phyloP scores from a whole-genome alignment of 1,140 invertebrate species.

The Centruroides sculpturatus region DNA sequence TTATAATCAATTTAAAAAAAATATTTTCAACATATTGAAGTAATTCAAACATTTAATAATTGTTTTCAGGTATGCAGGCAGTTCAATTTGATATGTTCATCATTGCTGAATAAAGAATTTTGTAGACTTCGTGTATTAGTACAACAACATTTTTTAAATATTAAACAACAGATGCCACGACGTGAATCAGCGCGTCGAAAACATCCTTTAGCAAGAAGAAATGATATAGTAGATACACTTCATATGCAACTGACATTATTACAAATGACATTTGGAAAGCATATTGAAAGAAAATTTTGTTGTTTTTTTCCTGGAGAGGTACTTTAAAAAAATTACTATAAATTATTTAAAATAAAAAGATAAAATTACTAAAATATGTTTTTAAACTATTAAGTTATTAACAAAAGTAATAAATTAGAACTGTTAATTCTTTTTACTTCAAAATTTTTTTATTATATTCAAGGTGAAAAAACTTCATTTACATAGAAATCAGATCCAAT shows the following conservation, averaged over 20 bases:
- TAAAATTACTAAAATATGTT: too few species aligned
- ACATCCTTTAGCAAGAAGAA: slow-evolving; percentile 69
- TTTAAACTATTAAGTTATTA: too few species aligned
- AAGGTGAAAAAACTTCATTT: too few species aligned
- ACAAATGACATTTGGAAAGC: slow-evolving; percentile 81
- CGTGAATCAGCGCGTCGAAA: slow-evolving; percentile 65
- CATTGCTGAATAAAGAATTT: slow-evolving; percentile 64
- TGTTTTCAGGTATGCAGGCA: slow-evolving; percentile 53
- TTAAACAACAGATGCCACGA: slow-evolving; percentile 65
- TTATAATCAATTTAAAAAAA: too few species aligned
- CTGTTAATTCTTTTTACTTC: too few species aligned
- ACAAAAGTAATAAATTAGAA: too few species aligned
- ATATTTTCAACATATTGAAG: too few species aligned
- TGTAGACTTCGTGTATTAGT: slow-evolving; percentile 61
- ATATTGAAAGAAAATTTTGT: slow-evolving; percentile 74
- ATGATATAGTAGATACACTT: slow-evolving; percentile 73
- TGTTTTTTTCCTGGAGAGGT: slow-evolving; percentile 82
- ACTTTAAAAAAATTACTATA: slow-evolving; percentile 5
- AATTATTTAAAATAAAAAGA: too few species aligned
- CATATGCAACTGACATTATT: slow-evolving; percentile 71
- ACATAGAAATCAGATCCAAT: too few species aligned
- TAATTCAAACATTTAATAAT: slow-evolving; percentile 4
- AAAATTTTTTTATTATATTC: too few species aligned
- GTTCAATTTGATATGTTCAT: slow-evolving; percentile 59
- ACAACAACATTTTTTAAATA: slow-evolving; percentile 60